Base-by-base conservation (phyloP, 2,888 invertebrate genomes). In the Conops quadrifasciatus region DNA sequence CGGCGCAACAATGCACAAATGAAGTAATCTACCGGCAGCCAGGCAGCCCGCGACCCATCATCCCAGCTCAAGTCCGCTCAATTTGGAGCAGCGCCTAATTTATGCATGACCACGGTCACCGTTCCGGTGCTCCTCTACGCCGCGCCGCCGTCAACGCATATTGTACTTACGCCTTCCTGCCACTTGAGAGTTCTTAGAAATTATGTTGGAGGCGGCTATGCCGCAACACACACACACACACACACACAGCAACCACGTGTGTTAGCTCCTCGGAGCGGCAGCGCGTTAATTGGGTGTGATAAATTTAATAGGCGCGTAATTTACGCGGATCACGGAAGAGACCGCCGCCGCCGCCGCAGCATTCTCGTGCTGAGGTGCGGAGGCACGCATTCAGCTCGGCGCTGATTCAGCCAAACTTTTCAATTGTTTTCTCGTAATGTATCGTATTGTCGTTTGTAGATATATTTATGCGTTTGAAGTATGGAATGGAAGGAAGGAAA, bases 301-400 rank as follows among this genome's bases (percentile, higher is more conserved):
- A 13, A 58, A 58, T 24, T 58, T 58, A 58, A 58, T 24, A 26
- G 28, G 58, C 58, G 58, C 58, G 58, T 58, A 58, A 58, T 58
- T 58, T 24, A 58, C 24, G n/a, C n/a, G 26, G 58, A 24, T 16
- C 15, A 58, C 58, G 4, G n/a, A 19, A 58, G 53, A 16, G 28
- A 5, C 26, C 11, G 13, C 58, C 7, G 11, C n/a, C n/a, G n/a
- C n/a, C n/a, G n/a, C n/a, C n/a, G n/a, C n/a, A n/a, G n/a, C 53
- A 53, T 24, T 24, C 53, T 13, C 21, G 21, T 21, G 19, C 9
- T 28, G 26, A 58, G 24, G 58, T 15, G 28, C 28, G 21, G 58
- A 15, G 24, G 58, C 58, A 26, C 28, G 26, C 11, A 58, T 16
- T 58, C 24, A 53, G 11, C n/a, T 9, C 53, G 2, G 5, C 2